Evolutionary conservation across 2,113 vertebrate genomes (phyloP).

Genomic region (Podocnemis expansa): DNA sequence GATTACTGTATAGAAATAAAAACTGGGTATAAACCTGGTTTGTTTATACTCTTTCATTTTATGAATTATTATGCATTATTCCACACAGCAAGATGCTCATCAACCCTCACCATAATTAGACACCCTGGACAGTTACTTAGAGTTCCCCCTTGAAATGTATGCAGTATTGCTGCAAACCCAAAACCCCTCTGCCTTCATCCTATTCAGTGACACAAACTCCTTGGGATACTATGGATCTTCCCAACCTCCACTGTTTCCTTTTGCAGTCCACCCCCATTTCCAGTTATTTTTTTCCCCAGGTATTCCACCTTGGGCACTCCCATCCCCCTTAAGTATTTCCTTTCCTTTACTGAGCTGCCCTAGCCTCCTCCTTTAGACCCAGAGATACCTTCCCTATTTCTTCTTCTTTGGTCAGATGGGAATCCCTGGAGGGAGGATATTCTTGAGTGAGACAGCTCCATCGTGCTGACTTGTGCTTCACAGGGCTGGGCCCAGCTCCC

Average conservation of each 20-base stretch:
- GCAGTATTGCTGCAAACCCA: background rate
- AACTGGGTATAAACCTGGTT: background rate
- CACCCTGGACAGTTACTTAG: background rate
- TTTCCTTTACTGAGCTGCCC: background rate
- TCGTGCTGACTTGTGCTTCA: background rate
- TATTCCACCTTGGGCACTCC: background rate
- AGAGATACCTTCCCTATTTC: background rate
- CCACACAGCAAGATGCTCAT: background rate
- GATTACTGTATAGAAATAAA: background rate
- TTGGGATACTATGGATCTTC: background rate
- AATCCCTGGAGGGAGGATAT: background rate
- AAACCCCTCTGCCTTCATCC: background rate
- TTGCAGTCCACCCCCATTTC: too few species aligned
- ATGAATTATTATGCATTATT: background rate
- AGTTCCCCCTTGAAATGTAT: background rate
- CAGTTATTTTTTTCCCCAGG: background rate
- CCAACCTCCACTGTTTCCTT: background rate
- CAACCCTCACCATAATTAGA: background rate
- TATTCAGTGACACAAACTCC: background rate
- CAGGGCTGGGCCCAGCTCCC: too few species aligned
- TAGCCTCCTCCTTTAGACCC: background rate
- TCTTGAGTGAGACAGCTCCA: background rate
- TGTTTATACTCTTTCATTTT: background rate
- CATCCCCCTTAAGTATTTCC: background rate
- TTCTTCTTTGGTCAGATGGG: background rate